Evolutionary conservation across 92 coral and sea anemone species (phyloP), one percentile per base, ranked within the genome.

Genomic region (Meandrina meandrites): DNA sequence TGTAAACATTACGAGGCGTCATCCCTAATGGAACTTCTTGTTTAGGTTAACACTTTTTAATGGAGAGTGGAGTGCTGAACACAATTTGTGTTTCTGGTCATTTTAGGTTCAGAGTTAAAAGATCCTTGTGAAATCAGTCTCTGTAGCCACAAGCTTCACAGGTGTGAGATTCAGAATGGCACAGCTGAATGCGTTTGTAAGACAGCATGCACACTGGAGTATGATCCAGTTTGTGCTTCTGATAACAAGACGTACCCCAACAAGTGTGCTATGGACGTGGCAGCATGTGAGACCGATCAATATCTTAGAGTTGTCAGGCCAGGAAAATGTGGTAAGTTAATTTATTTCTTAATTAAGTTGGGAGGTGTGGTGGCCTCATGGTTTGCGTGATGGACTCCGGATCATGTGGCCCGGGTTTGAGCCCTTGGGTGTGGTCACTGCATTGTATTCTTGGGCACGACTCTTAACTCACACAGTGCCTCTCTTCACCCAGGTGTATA

Each of bases 151-250:
- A 79, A 78, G 27, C 85, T 34, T 15, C 90, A 92, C 60, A 40
- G 72, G 4, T 96, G 98, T 78, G 94, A 88, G n/a, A 89, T 91
- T 48, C 86, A 84, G 37, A 90, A 93, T 76, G 95, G 92, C 35
- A 82, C 88, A 76, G 95, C 98, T 19, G 86, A 79, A 30, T 96
- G 98, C 60, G 86, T 82, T 16, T 96, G 98, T 70, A 81, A 48
- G 50, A 76, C 54, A 40, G 89, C 31, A 0, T 96, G 98, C 75
- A 85, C 95, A 22, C 35, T 73, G 0, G 94, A 88, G 37, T 86
- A 85, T n/a, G 62, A n/a, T 9, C 98, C 98, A 7, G 95, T 94
- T 1, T 96, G 98, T 78, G 98, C 94, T 2, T 90, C 96, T 45
- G 91, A 96, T 37, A 94, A 89, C 79, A 91, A 87, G 79, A 96